Evolutionary conservation across 2,113 vertebrate species (phyloP), one percentile per base, ranked within the genome.

Genomic region (Onychorhynchus coronatus): DNA sequence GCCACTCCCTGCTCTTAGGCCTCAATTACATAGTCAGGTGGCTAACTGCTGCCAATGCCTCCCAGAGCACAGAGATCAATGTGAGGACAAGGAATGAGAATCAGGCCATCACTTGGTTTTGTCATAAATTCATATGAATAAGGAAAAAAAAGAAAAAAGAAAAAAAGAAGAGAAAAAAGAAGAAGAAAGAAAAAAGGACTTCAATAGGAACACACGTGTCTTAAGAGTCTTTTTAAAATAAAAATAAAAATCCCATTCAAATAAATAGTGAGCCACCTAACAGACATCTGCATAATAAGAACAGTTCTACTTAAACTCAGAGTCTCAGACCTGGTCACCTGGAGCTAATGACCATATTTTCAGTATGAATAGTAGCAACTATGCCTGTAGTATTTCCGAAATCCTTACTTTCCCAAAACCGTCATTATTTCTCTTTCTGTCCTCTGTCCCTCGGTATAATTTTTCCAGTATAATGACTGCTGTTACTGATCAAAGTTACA

Each of bases 1-100:
- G 75, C 96, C 93, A 67, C 97, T 97, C 96, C 97, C 97, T 94
- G 95, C 63, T 93, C 90, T 12, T 8, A 63, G 96, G 80, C 94
- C 4, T 6, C 30, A 28, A 91, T 89, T 79, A 52, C 91, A 21
- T n/a, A 81, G 83, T 67, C 37, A 77, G 87, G 82, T 21, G 71
- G 78, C 17, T 14, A 28, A 11, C 73, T 50, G 47, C 75, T 89
- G 91, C 53, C 50, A 41, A 0, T 0, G 2, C 22, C 75, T 83
- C 53, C 83, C 41, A 6, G 9, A 2, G 46, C 2, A 1, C 3
- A 14, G 53, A 4, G 68, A 89, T n/a, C 50, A 50, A 22, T 1
- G 24, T 0, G 4, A 73, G 85, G 33, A 25, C 90, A 88, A 22
- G 78, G 52, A 17, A 61, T 44, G 49, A 65, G 35, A 79, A 28